Percentiles rank a stretch among this genome's conserved stretches.
phyloP scores from a whole-genome alignment of 1,140 invertebrate genomes.

The Spodoptera frugiperda region DNA sequence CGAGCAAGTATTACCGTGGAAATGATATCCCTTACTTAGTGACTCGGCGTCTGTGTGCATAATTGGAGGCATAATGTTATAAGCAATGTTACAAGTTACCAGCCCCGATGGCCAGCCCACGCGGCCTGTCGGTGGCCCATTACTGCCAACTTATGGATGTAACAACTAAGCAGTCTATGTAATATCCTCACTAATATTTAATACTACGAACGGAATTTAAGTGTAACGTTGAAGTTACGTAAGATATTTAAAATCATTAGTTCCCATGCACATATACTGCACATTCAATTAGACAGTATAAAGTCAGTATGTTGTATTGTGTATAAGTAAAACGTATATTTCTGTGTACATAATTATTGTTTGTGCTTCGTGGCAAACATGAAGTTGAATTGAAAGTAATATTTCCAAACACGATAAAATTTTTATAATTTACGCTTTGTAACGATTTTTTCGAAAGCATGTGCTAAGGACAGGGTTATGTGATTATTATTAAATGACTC shows the following conservation, averaged over 20 bases:
- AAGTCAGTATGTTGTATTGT: no score
- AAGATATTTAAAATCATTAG: neutral
- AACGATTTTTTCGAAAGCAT: no score
- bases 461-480: no score
- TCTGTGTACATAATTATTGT: no score
- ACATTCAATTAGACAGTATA: no score
- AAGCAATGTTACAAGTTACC: neutral
- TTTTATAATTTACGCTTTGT: no score
- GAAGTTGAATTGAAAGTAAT: no score
- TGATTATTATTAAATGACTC: no score
- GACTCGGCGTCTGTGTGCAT: neutral
- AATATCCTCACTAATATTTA: neutral
- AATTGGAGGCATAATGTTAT: constrained; percentile 14
- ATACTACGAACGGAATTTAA: neutral
- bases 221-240: neutral
- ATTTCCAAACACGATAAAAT: no score
- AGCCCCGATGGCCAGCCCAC: neutral
- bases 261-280: neutral
- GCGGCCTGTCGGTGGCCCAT: neutral
- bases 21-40: constrained; percentile 3
- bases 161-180: constrained; percentile 3
- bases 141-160: neutral
- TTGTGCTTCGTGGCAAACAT: no score
- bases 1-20: neutral
- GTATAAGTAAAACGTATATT: no score